Base-by-base conservation (phyloP, 2,113 vertebrate species). In the Callospermophilus lateralis region DNA sequence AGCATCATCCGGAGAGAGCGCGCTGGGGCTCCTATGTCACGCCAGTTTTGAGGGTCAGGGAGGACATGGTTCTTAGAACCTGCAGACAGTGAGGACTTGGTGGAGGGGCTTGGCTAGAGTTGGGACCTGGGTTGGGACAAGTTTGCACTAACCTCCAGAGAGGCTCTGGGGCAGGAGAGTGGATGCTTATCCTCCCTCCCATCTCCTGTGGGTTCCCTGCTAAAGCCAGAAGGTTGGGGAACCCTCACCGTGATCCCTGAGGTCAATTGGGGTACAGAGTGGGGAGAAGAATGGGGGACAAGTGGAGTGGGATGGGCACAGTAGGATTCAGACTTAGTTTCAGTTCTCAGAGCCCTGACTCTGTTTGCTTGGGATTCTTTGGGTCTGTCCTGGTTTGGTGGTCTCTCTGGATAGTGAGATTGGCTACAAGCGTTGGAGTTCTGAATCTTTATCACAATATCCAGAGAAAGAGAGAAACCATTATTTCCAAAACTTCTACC, bases 1-100 rank as follows among this genome's bases (percentile, higher is more conserved):
- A 5, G 8, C 4, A 4, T 0, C 8, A 10, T 53, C 45, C 2
- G 1, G 90, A 32, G 5, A 32, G 6, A 0, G n/a, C 6, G 48
- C 55, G 30, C 4, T 2, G 13, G 42, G 80, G 24, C 45, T 63
- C 65, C 76, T 8, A 26, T 15, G 42, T 30, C 48, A 15, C 42
- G 34, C 39, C 72, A 79, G 58, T 51, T 58, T 72, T 76, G 81
- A 61, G n/a, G n/a, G 32, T 2, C 28, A 26, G n/a, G 58, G 70
- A 85, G 48, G 32, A 45, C 13, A 3, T 26, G 22, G 45, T 37
- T 20, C 0, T 2, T 55, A 55, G 58, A 61, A 76, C 10, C 20
- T 51, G 7, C 20, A 74, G 48, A 48, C 19, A 11, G 42, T 0
- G 0, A 28, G 32, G 67, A 8, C 22, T 42, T 8, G 17, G 39